A percentile compares a stretch with the other conserved stretches of the same genome.
Conservation (phyloP, 2,888 invertebrate genomes). For the Temnothorax ravouxi region DNA sequence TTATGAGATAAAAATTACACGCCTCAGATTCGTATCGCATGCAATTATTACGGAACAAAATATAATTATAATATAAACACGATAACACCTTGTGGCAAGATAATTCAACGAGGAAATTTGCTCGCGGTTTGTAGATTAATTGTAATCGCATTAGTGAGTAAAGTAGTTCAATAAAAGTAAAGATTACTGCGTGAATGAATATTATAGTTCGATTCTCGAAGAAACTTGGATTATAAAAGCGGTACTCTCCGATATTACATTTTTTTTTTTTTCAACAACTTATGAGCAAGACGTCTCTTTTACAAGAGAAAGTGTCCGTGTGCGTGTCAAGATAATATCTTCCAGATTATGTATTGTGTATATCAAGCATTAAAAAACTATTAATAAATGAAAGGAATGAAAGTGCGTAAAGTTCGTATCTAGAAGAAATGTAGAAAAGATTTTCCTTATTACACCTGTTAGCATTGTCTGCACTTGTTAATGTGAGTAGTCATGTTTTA, state of each 20-base stretch:
- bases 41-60: not conserved
- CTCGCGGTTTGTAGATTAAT: too few relatives aligned
- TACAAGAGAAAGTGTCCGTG: not conserved
- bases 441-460: too few relatives aligned
- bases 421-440: too few relatives aligned
- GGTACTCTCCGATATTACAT: not conserved
- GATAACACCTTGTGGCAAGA: not conserved
- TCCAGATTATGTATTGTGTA: not conserved
- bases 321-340: not conserved
- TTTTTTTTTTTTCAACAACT: not conserved
- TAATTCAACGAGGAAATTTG: not conserved
- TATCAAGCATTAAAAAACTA: not conserved
- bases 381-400: not conserved
- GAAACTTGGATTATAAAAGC: slow-evolving; percentile 22
- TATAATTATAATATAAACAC: not conserved
- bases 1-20: not conserved
- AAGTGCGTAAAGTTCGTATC: not conserved
- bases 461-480: too few relatives aligned
- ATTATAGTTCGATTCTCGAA: slow-evolving; percentile 21
- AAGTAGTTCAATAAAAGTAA: slow-evolving; percentile 20
- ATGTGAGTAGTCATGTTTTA: too few relatives aligned
- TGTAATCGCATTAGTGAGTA: not conserved
- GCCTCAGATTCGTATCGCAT: not conserved
- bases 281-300: not conserved
- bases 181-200: not conserved